Evolutionary conservation across 2,888 invertebrate species (phyloP).

Genomic region (Cerastoderma edule): DNA sequence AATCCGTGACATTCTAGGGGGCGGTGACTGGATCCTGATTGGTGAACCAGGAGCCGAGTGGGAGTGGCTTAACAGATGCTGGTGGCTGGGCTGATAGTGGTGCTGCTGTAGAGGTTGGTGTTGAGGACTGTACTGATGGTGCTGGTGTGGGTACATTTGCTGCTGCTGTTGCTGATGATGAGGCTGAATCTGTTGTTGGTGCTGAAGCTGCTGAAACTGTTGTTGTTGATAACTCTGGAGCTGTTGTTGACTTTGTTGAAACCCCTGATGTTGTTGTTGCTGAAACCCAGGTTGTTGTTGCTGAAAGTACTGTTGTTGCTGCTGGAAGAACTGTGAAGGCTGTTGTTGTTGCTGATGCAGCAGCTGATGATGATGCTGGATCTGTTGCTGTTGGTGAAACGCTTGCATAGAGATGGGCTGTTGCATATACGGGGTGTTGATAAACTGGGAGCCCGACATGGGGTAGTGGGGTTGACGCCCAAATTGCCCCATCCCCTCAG

Average conservation of each 20-base stretch:
- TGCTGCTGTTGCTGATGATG: slow-evolving; percentile 30
- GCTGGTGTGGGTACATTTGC: slow-evolving; percentile 26
- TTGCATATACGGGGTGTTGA: slow-evolving; percentile 63
- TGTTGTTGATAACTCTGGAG: slow-evolving; percentile 41
- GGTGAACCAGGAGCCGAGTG: slow-evolving; percentile 61
- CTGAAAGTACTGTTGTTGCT: slow-evolving; percentile 34
- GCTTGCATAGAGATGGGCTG: slow-evolving; percentile 59
- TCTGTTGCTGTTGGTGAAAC: slow-evolving; percentile 52
- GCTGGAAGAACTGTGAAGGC: slow-evolving; percentile 18
- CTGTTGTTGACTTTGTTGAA: slow-evolving; percentile 26
- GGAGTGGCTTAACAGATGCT: slow-evolving; percentile 48
- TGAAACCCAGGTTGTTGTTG: slow-evolving; percentile 32
- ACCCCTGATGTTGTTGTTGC: slow-evolving; percentile 25
- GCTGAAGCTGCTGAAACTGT: slow-evolving; percentile 29
- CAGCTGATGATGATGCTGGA: slow-evolving; percentile 39
- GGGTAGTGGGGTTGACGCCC: slow-evolving; percentile 50
- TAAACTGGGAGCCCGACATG: slow-evolving; percentile 52
- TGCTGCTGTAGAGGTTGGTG: slow-evolving; percentile 49
- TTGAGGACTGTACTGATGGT: slow-evolving; percentile 33
- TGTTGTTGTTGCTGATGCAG: slow-evolving; percentile 31
- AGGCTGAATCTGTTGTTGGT: slow-evolving; percentile 21
- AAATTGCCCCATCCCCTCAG: slow-evolving; percentile 37
- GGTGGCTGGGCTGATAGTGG: slow-evolving; percentile 38
- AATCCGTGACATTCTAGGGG: slow-evolving; percentile 45
- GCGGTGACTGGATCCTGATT: slow-evolving; percentile 53